phyloP scores from a whole-genome alignment of 64 coral and sea anemone genomes.

The Pocillopora verrucosa region DNA sequence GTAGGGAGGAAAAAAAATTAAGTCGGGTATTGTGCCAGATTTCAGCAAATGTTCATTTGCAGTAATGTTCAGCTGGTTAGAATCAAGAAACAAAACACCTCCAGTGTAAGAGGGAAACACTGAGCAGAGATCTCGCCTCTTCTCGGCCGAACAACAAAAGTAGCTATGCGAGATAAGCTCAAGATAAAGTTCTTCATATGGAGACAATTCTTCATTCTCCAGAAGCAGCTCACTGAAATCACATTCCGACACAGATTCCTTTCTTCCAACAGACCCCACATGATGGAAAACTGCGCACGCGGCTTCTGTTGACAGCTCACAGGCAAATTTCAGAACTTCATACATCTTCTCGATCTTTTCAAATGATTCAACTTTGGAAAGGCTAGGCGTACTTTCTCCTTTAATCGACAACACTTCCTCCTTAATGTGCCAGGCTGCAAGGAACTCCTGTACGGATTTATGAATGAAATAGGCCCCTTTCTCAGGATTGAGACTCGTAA shows the following conservation, averaged over 20 bases:
- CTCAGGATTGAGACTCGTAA: neutral
- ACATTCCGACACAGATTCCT: neutral
- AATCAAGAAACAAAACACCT: neutral
- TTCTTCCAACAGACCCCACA: neutral
- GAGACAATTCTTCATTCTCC: too few relatives aligned
- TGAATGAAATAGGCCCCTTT: constrained; percentile 37
- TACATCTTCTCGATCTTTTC: neutral
- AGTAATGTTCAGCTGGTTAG: neutral
- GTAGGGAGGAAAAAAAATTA: constrained; percentile 7
- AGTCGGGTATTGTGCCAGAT: neutral
- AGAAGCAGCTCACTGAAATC: neutral
- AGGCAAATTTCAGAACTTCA: constrained; percentile 2
- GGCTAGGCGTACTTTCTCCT: neutral
- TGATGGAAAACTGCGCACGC: neutral
- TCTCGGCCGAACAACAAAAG: neutral
- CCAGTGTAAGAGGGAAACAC: neutral
- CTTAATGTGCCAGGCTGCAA: constrained; percentile 32
- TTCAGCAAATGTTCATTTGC: neutral
- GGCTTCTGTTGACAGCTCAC: constrained; percentile 5
- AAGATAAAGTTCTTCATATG: neutral
- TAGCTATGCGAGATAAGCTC: neutral
- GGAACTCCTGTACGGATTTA: constrained; percentile 54
- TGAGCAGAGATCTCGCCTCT: neutral
- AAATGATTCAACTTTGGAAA: neutral
- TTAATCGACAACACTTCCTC: neutral